Percentiles rank a stretch among this genome's conserved stretches.
Conservation (phyloP, 2,797 vertebrate genomes). For the Lagorchestes hirsutus region DNA sequence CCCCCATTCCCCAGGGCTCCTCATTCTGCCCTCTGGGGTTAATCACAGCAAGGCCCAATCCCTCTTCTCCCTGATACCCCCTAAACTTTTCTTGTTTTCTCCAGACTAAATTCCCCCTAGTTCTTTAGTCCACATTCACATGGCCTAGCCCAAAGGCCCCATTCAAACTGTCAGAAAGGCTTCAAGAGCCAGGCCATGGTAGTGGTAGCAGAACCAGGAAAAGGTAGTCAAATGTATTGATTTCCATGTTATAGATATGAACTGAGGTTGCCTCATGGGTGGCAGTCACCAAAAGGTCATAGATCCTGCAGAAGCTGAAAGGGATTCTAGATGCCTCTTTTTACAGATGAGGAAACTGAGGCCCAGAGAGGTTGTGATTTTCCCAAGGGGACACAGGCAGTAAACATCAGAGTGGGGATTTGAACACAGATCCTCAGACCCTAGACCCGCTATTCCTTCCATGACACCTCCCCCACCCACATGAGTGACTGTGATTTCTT, state of each 20-base stretch:
- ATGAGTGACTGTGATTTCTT: background rate
- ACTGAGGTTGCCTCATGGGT: background rate
- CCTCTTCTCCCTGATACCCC: background rate
- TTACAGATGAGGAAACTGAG: background rate
- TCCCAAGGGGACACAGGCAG: background rate
- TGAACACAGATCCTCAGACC: background rate
- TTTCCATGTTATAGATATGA: background rate
- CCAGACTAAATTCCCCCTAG: background rate
- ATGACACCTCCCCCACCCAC: background rate
- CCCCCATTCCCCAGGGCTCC: background rate
- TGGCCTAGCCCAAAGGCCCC: background rate
- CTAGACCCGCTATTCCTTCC: background rate
- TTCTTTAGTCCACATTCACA: background rate
- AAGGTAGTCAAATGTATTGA: background rate
- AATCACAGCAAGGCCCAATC: background rate
- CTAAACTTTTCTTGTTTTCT: background rate
- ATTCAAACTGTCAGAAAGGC: background rate
- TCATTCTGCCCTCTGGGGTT: background rate
- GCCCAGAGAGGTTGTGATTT: background rate
- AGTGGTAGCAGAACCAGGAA: background rate
- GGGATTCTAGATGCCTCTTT: background rate
- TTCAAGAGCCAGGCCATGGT: background rate
- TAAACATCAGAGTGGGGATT: background rate
- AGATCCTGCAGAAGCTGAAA: background rate
- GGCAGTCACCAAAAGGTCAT: background rate